Base-by-base conservation (phyloP, 2,888 invertebrate genomes). In the Trachelus troglodyta region DNA sequence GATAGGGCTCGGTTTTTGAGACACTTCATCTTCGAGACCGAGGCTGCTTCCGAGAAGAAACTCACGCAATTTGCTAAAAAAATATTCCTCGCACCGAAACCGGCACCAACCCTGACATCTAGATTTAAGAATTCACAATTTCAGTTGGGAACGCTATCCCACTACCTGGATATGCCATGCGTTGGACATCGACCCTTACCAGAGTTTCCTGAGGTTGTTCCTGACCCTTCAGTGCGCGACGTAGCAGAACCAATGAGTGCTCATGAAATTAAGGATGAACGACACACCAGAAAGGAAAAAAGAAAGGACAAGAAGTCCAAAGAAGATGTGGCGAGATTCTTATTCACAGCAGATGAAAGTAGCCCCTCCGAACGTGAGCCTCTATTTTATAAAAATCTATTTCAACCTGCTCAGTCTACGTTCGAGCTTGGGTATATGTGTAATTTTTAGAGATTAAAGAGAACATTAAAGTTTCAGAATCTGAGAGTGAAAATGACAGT, bases 101-200 rank as follows among this genome's bases (percentile, higher is more conserved):
- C 99, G 0, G 98, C 99, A 33, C 99, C 99, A 0, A 94, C 97
- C 12, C 92, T 98, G 34, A 95, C 97, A 88, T 97, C 98, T 74
- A 95, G 95, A 88, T 97, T 96, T 87, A 95, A 95, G 92, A 96
- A 96, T 94, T 88, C 90, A 15, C 95, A 96, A 86, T 98, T 95
- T 92, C 98, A 99, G 85, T 93, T 99, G 87, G 99, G 99, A 3
- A 97, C 98, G 0, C 92, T 99, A 77, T 99, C 99, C 0, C 99
- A 99, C 92, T 97, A 98, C 90, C 94, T 99, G 80, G 98, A 98
- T 87, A 93, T 94, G 86, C 94, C 96, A 79, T 97, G 98, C 1
- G 94, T 93, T 69, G 98, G 98, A 6, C 99, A 99, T 93, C 95
- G 97, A 82, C 95, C 98, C 79, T 93, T 99, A 84, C 98, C 99